Evolutionary conservation across 2,113 vertebrate species (phyloP), one percentile per base, ranked within the genome.

Genomic region (Polypterus senegalus): DNA sequence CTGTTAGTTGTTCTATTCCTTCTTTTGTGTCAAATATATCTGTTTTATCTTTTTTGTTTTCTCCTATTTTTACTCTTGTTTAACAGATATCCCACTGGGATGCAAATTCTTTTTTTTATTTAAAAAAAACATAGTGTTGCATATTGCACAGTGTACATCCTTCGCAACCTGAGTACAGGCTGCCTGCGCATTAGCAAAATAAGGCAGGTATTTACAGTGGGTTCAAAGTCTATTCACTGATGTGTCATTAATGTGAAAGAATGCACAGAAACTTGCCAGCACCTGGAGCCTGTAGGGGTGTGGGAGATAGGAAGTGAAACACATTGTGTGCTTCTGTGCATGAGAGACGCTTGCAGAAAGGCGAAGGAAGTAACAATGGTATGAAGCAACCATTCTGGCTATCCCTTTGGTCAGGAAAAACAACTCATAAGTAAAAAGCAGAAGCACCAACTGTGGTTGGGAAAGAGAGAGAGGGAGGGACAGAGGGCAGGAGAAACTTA

Each of bases 341-440:
- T 67, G 74, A 69, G 74, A 69, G 67, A 69, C 27, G 27, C 73
- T 76, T 70, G 4, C 63, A 73, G 81, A 85, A 72, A 86, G 84
- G 80, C 78, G 85, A 81, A 91, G 89, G 88, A 91, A 88, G 86
- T 87, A 68, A 70, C 81, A 80, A 83, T 84, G 69, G 74, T 64
- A 59, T 49, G 65, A 67, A 69, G 74, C 68, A 7, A 62, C 4
- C 62, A 64, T 65, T 58, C 70, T 70, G 71, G 61, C 64, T 59
- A 9, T 54, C 45, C 9, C 47, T 60, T 6, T n/a, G 7, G 56
- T 10, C 58, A 46, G 58, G 27, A 9, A 5, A 46, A 52, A 45
- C 9, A 6, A 43, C 53, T 51, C 47, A 45, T 53, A 43, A 46
- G 8, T n/a, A 10, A 43, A 56, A 58, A 8, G 8, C 57, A 4